These are phyloP conservation scores for Monochamus alternatus DNA, from an alignment of 2,888 invertebrate genomes.

Conservation along the genomic window DNA sequence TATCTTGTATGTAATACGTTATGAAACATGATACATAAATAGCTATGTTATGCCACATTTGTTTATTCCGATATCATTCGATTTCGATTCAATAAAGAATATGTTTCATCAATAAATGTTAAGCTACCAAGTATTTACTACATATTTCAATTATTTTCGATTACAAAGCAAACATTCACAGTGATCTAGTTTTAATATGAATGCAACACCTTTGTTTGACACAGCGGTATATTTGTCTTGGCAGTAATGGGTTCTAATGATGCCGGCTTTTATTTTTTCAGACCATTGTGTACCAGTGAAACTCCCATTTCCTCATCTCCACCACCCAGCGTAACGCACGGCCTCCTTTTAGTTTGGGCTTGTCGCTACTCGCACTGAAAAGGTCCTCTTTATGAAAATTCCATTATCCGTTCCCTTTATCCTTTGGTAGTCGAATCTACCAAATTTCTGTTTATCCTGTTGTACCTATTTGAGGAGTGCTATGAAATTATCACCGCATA, in stretches of 20 bases:
- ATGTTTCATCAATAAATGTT: too few relatives aligned
- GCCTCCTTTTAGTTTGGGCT: conserved; percentile 1
- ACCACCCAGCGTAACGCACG: background rate
- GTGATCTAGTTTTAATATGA: background rate
- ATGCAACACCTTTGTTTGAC: background rate
- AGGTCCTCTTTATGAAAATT: conserved; percentile 12
- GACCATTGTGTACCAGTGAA: background rate
- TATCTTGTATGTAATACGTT: too few relatives aligned
- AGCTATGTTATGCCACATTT: too few relatives aligned
- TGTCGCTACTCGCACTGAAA: background rate
- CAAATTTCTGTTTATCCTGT: background rate
- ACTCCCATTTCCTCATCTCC: background rate
- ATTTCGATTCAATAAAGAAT: too few relatives aligned
- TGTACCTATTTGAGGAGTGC: too few relatives aligned
- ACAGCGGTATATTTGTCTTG: background rate
- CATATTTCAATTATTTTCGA: too few relatives aligned
- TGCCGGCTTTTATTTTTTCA: background rate
- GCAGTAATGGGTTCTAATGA: conserved; percentile 11
- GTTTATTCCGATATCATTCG: too few relatives aligned
- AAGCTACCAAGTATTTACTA: too few relatives aligned
- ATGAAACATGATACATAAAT: too few relatives aligned
- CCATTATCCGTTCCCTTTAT: conserved; percentile 1
- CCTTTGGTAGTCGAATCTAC: background rate
- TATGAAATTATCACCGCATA: too few relatives aligned
- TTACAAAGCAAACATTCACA: too few relatives aligned